Evolutionary conservation across 23 tunicate species (phyloP).

Genomic region (Phallusia fumigata): DNA sequence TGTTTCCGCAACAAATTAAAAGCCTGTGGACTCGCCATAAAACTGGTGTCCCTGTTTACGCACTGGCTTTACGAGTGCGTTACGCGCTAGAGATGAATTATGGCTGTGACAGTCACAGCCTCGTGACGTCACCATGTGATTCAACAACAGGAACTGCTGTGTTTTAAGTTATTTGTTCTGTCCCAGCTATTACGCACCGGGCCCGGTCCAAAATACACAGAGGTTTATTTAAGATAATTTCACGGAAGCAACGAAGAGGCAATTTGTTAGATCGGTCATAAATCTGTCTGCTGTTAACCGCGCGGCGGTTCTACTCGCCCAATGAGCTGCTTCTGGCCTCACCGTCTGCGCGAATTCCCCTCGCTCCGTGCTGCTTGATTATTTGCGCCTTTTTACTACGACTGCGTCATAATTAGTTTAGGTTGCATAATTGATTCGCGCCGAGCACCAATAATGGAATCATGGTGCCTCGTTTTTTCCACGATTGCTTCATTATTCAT

Average conservation of each 20-base stretch:
- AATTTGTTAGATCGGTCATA: not conserved
- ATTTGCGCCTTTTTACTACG: constrained; percentile 23
- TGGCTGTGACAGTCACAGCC: not conserved
- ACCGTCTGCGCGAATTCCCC: not conserved
- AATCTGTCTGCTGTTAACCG: not conserved
- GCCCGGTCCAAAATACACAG: too few species aligned
- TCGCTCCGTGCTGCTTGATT: constrained; percentile 8
- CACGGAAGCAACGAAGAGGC: not conserved
- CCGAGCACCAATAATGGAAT: constrained; percentile 13
- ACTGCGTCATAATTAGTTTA: constrained; percentile 49
- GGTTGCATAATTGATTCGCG: constrained; percentile 49
- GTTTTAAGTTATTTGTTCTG: not conserved
- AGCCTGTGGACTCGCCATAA: not conserved
- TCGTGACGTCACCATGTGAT: constrained; percentile 4
- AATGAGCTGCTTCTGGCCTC: not conserved
- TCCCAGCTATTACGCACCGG: not conserved
- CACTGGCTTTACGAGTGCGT: not conserved
- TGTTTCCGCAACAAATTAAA: not conserved
- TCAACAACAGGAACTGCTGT: not conserved
- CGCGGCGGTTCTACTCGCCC: not conserved
- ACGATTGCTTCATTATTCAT: constrained; percentile 14
- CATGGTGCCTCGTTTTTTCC: constrained; percentile 10
- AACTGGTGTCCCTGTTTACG: not conserved
- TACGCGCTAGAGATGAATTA: not conserved
- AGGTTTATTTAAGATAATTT: not conserved